A percentile compares a stretch with the other conserved stretches of the same genome.
Conservation (phyloP, 2,113 vertebrate species). For the Scolopax mira region DNA sequence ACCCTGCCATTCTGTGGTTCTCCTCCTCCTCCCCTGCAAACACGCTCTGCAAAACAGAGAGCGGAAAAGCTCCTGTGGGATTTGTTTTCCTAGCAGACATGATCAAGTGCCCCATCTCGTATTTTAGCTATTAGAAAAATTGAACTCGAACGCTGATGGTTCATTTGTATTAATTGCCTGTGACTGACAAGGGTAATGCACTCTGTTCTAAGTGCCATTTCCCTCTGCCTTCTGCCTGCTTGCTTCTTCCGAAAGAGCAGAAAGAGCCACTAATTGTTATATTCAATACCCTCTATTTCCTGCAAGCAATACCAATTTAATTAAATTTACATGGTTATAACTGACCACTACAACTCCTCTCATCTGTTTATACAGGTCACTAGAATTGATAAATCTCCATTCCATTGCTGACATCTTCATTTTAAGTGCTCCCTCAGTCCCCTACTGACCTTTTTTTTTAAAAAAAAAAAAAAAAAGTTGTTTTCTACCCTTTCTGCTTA, state of each 20-base stretch:
- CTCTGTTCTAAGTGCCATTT: neutral
- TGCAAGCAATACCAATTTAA: conserved; percentile 25
- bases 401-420: neutral
- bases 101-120: neutral
- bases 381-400: conserved; percentile 14
- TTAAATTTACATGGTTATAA: conserved; percentile 34
- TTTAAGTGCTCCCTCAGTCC: neutral
- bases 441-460: neutral
- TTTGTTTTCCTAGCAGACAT: neutral
- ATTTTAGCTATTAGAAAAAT: neutral
- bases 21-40: neutral
- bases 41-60: neutral
- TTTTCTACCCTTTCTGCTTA: neutral
- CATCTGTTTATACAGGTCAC: neutral
- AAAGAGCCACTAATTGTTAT: neutral
- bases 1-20: rapidly evolving
- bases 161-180: conserved; percentile 24
- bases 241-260: neutral
- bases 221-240: neutral
- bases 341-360: neutral
- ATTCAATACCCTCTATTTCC: neutral
- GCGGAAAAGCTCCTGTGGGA: neutral
- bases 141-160: neutral
- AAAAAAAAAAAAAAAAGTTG: neutral
- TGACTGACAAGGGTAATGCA: neutral